Conservation (phyloP, 2,888 invertebrate species). For the Drosophila limbata region DNA sequence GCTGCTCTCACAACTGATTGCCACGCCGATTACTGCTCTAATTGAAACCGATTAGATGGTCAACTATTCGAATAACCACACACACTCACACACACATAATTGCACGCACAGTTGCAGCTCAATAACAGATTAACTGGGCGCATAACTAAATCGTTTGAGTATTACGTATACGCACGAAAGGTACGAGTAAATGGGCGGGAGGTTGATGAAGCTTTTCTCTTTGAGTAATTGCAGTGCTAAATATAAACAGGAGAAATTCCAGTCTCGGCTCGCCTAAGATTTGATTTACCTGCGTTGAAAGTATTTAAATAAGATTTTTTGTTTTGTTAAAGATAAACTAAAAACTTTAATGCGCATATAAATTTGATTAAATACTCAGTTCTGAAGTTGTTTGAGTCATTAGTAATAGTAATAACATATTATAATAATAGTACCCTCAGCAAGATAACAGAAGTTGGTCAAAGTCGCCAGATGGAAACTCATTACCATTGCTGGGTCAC, state of each 20-base stretch:
- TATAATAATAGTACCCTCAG: not conserved
- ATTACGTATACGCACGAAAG: conserved; percentile 32
- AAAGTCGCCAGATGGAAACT: conserved; percentile 26
- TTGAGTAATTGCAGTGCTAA: not conserved
- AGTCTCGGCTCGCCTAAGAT: not conserved
- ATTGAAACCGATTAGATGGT: conserved; percentile 52
- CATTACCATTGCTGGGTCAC: conserved; percentile 46
- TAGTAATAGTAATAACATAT: too few relatives aligned
- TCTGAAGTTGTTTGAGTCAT: too few relatives aligned
- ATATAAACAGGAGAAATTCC: not conserved
- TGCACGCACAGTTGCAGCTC: conserved; percentile 18
- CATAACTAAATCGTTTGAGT: conserved; percentile 31
- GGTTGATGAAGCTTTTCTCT: not conserved
- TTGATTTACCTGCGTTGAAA: not conserved
- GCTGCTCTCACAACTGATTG: conserved; percentile 21
- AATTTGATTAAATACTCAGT: too few relatives aligned
- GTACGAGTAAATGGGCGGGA: not conserved
- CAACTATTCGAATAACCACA: conserved; percentile 15
- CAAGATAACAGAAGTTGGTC: conserved; percentile 3
- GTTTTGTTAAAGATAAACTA: too few relatives aligned
- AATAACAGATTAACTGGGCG: conserved; percentile 36
- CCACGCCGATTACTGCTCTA: conserved; percentile 30
- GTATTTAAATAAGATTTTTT: too few relatives aligned
- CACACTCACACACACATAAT: not conserved
- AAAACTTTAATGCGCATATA: too few relatives aligned